Conservation (phyloP, 2,888 invertebrate species). For the Prostheceraeus crozeri region DNA sequence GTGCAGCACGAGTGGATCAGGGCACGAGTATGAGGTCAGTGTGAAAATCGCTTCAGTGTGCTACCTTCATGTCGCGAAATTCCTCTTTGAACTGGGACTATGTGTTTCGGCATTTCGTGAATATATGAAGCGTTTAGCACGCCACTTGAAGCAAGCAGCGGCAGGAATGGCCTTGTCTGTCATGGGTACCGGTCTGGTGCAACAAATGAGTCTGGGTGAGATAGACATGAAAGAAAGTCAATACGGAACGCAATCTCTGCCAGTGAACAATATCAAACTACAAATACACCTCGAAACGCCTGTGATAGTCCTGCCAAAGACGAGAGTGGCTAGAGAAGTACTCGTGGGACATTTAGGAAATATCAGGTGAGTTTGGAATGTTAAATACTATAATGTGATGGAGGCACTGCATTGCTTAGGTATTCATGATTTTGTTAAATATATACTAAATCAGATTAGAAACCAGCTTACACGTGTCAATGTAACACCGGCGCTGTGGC, state of each 20-base stretch:
- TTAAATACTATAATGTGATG: too few relatives aligned
- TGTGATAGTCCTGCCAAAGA: conserved; percentile 76
- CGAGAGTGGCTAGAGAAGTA: conserved; percentile 70
- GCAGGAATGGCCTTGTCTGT: conserved; percentile 85
- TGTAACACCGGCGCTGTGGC: too few relatives aligned
- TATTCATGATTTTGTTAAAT: too few relatives aligned
- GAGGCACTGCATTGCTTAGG: too few relatives aligned
- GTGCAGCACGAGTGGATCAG: conserved; percentile 15
- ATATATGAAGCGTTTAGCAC: conserved; percentile 73
- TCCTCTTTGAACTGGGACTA: conserved; percentile 74
- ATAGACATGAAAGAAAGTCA: too few relatives aligned
- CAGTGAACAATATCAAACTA: not conserved
- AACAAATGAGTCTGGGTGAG: not conserved
- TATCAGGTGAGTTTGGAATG: too few relatives aligned
- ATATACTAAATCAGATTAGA: too few relatives aligned
- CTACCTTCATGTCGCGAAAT: conserved; percentile 81
- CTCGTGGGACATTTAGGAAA: conserved; percentile 84
- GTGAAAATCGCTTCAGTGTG: conserved; percentile 76
- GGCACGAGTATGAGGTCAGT: conserved; percentile 27
- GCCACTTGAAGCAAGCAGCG: conserved; percentile 78
- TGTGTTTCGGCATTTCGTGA: conserved; percentile 84
- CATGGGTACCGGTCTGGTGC: conserved; percentile 45
- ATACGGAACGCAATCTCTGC: too few relatives aligned
- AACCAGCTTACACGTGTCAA: too few relatives aligned
- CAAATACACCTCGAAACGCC: conserved; percentile 59